Percentiles rank a stretch among this genome's conserved stretches.
These are phyloP conservation scores for Calephelis nemesis DNA, from an alignment of 1,140 invertebrate genomes.

Conservation along the genomic window DNA sequence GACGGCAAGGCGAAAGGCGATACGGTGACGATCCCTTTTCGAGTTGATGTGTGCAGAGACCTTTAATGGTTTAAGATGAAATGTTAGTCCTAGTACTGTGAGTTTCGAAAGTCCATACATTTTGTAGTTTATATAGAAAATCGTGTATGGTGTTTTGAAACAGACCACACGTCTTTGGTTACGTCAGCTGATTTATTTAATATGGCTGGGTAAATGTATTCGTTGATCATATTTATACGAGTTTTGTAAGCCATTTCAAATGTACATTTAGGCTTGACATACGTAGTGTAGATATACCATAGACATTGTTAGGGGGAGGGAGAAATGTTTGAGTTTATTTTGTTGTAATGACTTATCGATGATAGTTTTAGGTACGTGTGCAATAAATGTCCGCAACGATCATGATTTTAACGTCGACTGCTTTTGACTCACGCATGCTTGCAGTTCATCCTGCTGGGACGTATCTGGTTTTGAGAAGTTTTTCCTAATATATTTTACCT, in stretches of 20 bases:
- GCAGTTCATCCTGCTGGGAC: background rate
- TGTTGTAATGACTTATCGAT: conserved; percentile 1
- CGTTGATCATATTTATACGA: background rate
- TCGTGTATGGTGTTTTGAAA: no score
- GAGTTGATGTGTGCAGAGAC: no score
- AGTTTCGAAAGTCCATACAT: no score
- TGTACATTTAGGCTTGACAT: conserved; percentile 2
- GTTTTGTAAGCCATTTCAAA: conserved; percentile 2
- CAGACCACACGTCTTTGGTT: background rate
- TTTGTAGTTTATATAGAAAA: no score
- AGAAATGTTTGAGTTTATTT: background rate
- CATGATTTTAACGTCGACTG: background rate
- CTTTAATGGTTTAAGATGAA: background rate
- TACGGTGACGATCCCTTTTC: no score
- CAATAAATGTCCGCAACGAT: background rate
- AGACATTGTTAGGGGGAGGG: background rate
- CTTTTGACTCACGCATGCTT: background rate
- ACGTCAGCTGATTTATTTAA: conserved; percentile 1
- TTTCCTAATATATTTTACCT: no score
- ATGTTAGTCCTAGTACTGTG: background rate
- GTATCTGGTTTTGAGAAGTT: background rate
- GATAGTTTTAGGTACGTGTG: background rate
- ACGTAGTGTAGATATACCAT: conserved; percentile 2
- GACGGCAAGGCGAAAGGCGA: no score
- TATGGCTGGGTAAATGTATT: background rate